Evolutionary conservation across 1,140 invertebrate genomes (phyloP), one percentile per base, ranked within the genome.

Genomic region (Adoxophyes honmai): DNA sequence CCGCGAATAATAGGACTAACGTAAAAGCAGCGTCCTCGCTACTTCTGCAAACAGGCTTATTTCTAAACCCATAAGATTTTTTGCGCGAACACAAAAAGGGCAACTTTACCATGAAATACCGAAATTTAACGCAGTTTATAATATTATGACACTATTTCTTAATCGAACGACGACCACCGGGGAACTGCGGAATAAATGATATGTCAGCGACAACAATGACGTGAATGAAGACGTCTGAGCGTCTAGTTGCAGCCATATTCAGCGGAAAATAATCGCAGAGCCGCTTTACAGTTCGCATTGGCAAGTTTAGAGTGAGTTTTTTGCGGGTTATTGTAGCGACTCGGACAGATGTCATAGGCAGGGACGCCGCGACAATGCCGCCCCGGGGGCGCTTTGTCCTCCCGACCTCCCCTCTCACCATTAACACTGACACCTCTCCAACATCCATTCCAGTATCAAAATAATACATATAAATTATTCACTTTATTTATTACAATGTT

Each of bases 291-390:
- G 66, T 78, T 75, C 66, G 67, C 71, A 68, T 78, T 75, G 67
- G 67, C 71, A 68, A 81, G 74, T 79, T 79, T 72, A 61, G 70
- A 76, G 73, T 73, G 73, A 74, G 64, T 88, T 86, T 88, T 88
- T 86, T 86, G 81, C 75, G 70, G 76, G 75, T 81, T 85, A 81
- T 86, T 85, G 80, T 86, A 77, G 80, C 78, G 59, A 74, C 75
- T 82, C 75, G 83, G 83, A 86, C 83, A 88, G 82, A 86, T 88
- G 85, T 88, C 85, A 81, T 70, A 62, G 76, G 57, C 82, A 86
- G 79, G 71, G 74, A 69, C 70, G 73, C 71, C 72, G 62, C 65
- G 70, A 85, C 81, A 86, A 88, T 80, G 75, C 77, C 78, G 62
- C 81, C 66, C 75, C 77, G 77, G 81, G 81, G 80, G 80, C 60